phyloP scores from a whole-genome alignment of 1,140 invertebrate species.

The Mesaphorura yosii region DNA sequence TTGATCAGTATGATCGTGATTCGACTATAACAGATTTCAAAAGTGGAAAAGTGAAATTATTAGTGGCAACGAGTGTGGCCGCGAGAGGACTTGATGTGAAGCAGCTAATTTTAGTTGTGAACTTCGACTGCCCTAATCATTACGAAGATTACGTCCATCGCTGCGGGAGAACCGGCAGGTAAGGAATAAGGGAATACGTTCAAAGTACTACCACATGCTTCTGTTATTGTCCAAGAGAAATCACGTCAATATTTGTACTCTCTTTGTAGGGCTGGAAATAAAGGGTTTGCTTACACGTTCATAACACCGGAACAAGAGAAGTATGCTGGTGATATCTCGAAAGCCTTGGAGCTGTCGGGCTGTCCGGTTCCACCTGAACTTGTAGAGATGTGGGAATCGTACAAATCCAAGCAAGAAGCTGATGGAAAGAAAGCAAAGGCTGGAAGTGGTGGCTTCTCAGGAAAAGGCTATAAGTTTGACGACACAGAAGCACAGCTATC shows the following conservation, averaged over 20 bases:
- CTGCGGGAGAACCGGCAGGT: slow-evolving; percentile 72
- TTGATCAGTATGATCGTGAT: slow-evolving; percentile 98
- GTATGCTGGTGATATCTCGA: slow-evolving; percentile 84
- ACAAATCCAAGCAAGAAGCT: slow-evolving; percentile 73
- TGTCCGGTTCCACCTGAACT: slow-evolving; percentile 63
- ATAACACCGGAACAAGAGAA: slow-evolving; percentile 86
- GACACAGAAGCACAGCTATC: slow-evolving; percentile 91
- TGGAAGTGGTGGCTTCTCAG: slow-evolving; percentile 80
- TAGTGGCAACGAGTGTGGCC: slow-evolving; percentile 78
- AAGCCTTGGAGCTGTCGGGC: slow-evolving; percentile 75
- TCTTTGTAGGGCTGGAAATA: slow-evolving; percentile 74
- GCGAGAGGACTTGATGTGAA: slow-evolving; percentile 96
- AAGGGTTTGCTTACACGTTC: slow-evolving; percentile 94
- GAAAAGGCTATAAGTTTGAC: slow-evolving; percentile 98
- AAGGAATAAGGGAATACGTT: slow-evolving; percentile 15
- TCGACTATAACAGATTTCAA: slow-evolving; percentile 98
- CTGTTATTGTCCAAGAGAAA: not conserved
- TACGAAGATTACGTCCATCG: slow-evolving; percentile 99
- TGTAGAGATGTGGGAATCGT: slow-evolving; percentile 70
- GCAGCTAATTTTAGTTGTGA: slow-evolving; percentile 92
- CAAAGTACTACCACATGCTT: too few species aligned
- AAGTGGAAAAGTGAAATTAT: slow-evolving; percentile 60
- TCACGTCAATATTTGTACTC: slow-evolving; percentile 2
- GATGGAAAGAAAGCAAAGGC: slow-evolving; percentile 83
- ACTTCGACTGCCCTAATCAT: slow-evolving; percentile 99